Percentiles rank a stretch among this genome's conserved stretches.
phyloP scores from a whole-genome alignment of 2,113 vertebrate species.

The Balaeniceps rex region DNA sequence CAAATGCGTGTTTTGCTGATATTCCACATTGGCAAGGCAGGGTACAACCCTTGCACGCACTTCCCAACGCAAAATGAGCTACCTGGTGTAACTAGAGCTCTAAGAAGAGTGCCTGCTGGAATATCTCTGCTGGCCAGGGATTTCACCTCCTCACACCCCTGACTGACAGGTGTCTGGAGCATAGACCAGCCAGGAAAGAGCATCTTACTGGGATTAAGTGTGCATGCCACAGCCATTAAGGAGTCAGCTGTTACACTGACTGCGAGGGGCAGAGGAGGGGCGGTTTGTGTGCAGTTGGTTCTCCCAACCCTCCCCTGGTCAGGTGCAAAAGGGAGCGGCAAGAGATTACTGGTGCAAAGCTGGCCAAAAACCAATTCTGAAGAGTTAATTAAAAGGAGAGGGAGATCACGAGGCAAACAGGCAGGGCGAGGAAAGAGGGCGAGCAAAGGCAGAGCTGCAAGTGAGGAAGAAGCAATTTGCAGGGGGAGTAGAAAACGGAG shows the following conservation, averaged over 20 bases:
- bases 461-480: not conserved
- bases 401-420: constrained; percentile 36
- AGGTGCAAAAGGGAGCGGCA: constrained; percentile 54
- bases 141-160: constrained; percentile 17
- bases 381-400: constrained; percentile 31
- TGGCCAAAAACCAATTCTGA: constrained; percentile 47
- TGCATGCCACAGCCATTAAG: constrained; percentile 41
- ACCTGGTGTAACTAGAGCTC: constrained; percentile 6
- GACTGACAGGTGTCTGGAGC: constrained; percentile 48
- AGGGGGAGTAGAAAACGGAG: not conserved
- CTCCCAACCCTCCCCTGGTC: constrained; percentile 27
- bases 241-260: constrained; percentile 35
- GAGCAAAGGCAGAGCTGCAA: constrained; percentile 3
- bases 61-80: not conserved
- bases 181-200: constrained; percentile 33
- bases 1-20: not conserved
- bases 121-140: not conserved
- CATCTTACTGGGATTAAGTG: constrained; percentile 53
- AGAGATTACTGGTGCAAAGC: constrained; percentile 34
- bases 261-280: constrained; percentile 33
- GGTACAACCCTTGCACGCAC: not conserved
- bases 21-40: not conserved
- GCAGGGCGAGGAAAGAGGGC: constrained; percentile 8
- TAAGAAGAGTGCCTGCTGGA: not conserved
- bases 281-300: not conserved